phyloP scores from a whole-genome alignment of 2,113 vertebrate genomes.

The Sturnus vulgaris region DNA sequence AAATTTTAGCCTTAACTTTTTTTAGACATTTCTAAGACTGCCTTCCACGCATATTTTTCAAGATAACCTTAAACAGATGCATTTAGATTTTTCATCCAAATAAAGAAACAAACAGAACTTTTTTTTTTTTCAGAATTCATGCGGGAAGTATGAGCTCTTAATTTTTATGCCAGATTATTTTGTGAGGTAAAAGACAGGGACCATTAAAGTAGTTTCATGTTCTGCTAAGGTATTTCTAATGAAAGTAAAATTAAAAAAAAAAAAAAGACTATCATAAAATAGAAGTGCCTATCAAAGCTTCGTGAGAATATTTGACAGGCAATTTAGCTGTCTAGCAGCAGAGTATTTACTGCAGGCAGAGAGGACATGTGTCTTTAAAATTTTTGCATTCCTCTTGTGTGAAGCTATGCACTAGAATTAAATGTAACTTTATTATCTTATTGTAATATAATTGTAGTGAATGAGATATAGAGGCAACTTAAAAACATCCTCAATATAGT shows the following conservation, averaged over 20 bases:
- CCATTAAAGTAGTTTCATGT: constrained; percentile 34
- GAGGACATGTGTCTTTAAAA: constrained; percentile 38
- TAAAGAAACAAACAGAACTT: neutral
- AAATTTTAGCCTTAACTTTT: neutral
- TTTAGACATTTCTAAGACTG: neutral
- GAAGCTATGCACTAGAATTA: neutral
- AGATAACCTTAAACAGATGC: neutral
- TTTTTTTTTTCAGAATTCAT: neutral
- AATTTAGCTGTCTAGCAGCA: constrained; percentile 64
- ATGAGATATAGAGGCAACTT: neutral
- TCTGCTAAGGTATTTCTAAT: constrained; percentile 29
- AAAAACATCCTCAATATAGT: neutral
- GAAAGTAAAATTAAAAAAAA: neutral
- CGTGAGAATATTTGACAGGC: constrained; percentile 23
- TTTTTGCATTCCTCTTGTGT: neutral
- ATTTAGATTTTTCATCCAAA: neutral
- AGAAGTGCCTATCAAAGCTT: constrained; percentile 50
- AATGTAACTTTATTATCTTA: neutral
- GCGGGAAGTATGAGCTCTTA: neutral
- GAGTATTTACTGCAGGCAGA: constrained; percentile 51
- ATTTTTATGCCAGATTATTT: neutral
- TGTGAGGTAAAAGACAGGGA: neutral
- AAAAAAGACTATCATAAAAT: constrained; percentile 11
- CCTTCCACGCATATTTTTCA: neutral
- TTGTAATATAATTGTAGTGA: neutral